These are phyloP conservation scores for Daktulosphaira vitifoliae DNA, from an alignment of 1,140 invertebrate genomes.

Conservation along the genomic window DNA sequence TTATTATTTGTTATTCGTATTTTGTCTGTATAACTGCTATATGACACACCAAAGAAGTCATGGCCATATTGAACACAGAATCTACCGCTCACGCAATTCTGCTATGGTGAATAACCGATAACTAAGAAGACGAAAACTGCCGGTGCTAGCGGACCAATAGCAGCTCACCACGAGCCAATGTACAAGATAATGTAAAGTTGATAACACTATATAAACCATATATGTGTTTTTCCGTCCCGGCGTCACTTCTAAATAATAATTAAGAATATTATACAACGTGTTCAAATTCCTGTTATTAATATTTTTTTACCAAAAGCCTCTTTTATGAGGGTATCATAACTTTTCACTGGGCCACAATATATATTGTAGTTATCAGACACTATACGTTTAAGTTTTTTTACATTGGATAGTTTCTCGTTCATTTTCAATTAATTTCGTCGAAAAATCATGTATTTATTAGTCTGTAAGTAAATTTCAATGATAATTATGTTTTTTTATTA, in stretches of 20 bases:
- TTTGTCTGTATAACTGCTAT: too few species aligned
- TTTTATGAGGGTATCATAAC: background rate
- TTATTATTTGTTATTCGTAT: too few species aligned
- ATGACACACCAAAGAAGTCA: too few species aligned
- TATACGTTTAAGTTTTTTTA: too few species aligned
- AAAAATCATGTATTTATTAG: background rate
- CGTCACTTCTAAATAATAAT: background rate
- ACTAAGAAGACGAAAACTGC: background rate
- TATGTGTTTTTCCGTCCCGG: background rate
- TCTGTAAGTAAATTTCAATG: background rate
- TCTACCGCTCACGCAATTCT: too few species aligned
- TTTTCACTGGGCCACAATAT: too few species aligned
- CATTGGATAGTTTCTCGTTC: background rate
- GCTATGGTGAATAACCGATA: too few species aligned
- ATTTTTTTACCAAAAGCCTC: background rate
- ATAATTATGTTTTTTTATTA: too few species aligned
- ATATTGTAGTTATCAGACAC: too few species aligned
- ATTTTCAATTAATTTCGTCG: too few species aligned
- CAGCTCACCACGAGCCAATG: conserved; percentile 8
- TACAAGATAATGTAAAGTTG: background rate
- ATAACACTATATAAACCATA: background rate
- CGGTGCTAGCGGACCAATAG: background rate
- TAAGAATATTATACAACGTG: background rate
- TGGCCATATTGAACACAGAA: too few species aligned
- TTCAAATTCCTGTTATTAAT: background rate